Percentiles rank a stretch among this genome's conserved stretches.
phyloP scores from a whole-genome alignment of 2,888 invertebrate species.

The Disparrhopalites patrizii region DNA sequence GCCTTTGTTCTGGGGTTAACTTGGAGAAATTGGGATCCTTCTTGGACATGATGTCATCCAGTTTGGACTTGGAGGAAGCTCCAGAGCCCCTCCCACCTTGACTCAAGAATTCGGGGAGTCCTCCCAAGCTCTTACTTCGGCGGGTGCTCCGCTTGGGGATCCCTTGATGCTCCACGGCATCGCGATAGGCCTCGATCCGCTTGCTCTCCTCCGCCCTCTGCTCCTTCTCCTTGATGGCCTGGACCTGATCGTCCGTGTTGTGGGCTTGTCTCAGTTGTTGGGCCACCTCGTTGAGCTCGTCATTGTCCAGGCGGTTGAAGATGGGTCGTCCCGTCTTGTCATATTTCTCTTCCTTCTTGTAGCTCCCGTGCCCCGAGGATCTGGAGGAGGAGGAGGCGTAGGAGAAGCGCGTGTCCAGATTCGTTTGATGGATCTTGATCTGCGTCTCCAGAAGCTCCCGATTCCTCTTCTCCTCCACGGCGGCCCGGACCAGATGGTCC shows the following conservation, averaged over 20 bases:
- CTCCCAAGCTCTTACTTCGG: no score
- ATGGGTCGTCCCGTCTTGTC: slow-evolving; percentile 8
- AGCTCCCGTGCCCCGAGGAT: neutral
- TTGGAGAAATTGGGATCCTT: neutral
- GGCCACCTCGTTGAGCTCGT: neutral
- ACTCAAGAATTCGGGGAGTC: neutral
- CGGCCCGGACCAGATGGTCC: neutral
- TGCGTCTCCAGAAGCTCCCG: neutral
- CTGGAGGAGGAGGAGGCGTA: no score
- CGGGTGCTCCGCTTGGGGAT: neutral
- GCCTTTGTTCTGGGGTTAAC: neutral
- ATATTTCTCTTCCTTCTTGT: slow-evolving; percentile 1
- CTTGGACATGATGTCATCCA: neutral
- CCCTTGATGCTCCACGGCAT: no score
- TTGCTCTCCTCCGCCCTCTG: neutral
- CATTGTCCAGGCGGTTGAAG: neutral
- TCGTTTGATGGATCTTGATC: neutral
- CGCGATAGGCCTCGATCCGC: neutral
- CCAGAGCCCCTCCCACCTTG: neutral
- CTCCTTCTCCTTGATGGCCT: neutral
- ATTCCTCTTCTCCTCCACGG: neutral
- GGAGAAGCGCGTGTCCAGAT: no score
- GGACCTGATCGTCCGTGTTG: neutral
- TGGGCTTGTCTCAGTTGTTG: neutral
- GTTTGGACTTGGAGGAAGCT: neutral